Base-by-base conservation (phyloP, 2,113 vertebrate species). In the Struthio camelus region DNA sequence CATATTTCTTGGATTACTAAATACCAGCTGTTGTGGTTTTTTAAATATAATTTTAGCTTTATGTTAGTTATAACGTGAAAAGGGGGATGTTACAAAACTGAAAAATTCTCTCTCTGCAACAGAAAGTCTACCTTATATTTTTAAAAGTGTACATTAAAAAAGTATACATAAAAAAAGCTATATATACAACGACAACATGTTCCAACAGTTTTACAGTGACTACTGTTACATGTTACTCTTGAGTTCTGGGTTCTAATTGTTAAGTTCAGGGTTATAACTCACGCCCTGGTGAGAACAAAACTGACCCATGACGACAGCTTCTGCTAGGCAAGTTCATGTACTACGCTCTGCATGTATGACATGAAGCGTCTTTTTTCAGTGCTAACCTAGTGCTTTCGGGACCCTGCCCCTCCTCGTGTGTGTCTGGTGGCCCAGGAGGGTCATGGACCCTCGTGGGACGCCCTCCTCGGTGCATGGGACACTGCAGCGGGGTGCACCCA, bases 261-360 rank as follows among this genome's bases (percentile, higher is more conserved):
- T 2, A 1, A 73, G 25, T 17, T 82, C 38, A 2, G 20, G 17
- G 25, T 58, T 72, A 28, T 4, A 48, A 69, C 38, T 56, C 48
- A 11, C 4, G 36, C 70, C 4, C 1, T 9, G 46, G 32, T 53
- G 46, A 69, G 58, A 85, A 85, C 8, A 53, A 82, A 89, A 51
- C 28, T 19, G 48, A 61, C 51, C 56, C 3, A 1, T 3, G 14
- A 22, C 3, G 14, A 59, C 51, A 87, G 73, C n/a, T 71, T 53
- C 86, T 67, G 10, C 3, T 34, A 9, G 62, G n/a, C 17, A 78
- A 40, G 62, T 9, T 22, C 28, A 25, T 69, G 42, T 46, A 28
- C 34, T 66, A 5, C 24, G n/a, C 51, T 48, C 11, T 5, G 40
- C 51, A 40, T 0, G 2, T 1, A 5, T 9, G 32, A 36, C 10